phyloP scores from a whole-genome alignment of 2,797 vertebrate genomes.

The Aeoliscus strigatus region DNA sequence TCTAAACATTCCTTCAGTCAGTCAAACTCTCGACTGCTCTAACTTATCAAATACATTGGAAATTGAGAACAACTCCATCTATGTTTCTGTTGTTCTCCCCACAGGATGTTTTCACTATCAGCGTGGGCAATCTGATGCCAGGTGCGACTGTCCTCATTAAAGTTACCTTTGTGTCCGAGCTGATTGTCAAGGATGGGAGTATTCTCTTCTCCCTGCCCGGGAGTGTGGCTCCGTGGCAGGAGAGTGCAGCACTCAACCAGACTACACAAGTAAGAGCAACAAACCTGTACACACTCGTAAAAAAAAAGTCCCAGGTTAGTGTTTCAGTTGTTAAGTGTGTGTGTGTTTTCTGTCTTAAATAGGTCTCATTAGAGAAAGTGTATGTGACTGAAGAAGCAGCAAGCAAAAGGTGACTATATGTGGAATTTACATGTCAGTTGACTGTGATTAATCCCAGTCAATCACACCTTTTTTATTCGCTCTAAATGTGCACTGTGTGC shows the following conservation, averaged over 20 bases:
- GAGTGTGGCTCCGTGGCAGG: conserved; percentile 83
- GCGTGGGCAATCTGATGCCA: conserved; percentile 84
- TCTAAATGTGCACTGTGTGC: too few species aligned
- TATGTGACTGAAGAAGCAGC: conserved; percentile 67
- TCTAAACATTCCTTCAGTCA: too few species aligned
- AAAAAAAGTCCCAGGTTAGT: too few species aligned
- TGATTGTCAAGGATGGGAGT: conserved; percentile 57
- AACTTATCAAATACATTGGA: too few species aligned
- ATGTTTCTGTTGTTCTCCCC: too few species aligned
- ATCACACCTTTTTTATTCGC: too few species aligned
- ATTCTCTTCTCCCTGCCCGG: conserved; percentile 79
- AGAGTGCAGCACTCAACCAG: conserved; percentile 79
- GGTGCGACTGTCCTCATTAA: conserved; percentile 83
- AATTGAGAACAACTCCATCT: too few species aligned
- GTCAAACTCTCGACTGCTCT: too few species aligned
- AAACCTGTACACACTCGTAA: too few species aligned
- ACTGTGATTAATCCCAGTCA: too few species aligned
- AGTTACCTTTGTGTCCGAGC: conserved; percentile 83
- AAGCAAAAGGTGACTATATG: conserved; percentile 67
- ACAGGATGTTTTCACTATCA: conserved; percentile 87
- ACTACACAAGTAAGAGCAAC: conserved; percentile 76
- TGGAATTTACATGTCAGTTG: too few species aligned
- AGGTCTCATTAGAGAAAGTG: conserved; percentile 79
- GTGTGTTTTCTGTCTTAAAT: background rate
- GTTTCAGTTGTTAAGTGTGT: too few species aligned